Conservation (phyloP, 2,113 vertebrate genomes). For the Gila orcuttii region DNA sequence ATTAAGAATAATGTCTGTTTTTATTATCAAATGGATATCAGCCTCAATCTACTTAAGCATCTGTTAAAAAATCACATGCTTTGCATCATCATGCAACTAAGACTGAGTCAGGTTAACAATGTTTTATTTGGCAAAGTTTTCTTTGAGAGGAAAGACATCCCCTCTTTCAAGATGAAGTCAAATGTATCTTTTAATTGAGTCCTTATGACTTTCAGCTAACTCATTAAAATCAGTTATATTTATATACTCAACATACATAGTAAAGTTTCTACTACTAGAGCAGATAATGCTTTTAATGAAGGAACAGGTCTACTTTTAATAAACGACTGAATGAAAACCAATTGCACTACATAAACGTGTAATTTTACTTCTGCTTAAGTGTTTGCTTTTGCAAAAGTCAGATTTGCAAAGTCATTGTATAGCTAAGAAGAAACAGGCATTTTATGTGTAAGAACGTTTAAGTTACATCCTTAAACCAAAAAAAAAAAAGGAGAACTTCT, state of each 20-base stretch:
- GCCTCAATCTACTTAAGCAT: not conserved
- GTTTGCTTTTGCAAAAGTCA: not conserved
- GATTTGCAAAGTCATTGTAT: not conserved
- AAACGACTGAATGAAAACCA: constrained; percentile 42
- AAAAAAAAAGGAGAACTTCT: not conserved
- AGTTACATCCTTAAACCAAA: not conserved
- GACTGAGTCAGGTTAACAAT: not conserved
- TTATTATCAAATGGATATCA: not conserved
- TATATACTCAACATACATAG: not conserved
- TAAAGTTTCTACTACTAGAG: not conserved
- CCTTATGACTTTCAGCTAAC: not conserved
- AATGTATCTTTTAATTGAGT: not conserved
- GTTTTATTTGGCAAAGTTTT: not conserved
- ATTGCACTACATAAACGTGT: constrained; percentile 36
- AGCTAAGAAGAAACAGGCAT: not conserved
- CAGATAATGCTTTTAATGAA: constrained; percentile 4
- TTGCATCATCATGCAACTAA: constrained; percentile 30
- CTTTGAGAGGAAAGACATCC: not conserved
- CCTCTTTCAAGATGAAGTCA: not conserved
- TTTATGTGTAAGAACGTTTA: not conserved
- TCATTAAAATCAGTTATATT: not conserved
- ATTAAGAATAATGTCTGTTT: not conserved
- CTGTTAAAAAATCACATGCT: constrained; percentile 14
- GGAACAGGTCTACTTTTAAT: constrained; percentile 19
- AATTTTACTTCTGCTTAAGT: constrained; percentile 19